Evolutionary conservation across 1,140 invertebrate species (phyloP).

Genomic region (Drosophila asahinai): DNA sequence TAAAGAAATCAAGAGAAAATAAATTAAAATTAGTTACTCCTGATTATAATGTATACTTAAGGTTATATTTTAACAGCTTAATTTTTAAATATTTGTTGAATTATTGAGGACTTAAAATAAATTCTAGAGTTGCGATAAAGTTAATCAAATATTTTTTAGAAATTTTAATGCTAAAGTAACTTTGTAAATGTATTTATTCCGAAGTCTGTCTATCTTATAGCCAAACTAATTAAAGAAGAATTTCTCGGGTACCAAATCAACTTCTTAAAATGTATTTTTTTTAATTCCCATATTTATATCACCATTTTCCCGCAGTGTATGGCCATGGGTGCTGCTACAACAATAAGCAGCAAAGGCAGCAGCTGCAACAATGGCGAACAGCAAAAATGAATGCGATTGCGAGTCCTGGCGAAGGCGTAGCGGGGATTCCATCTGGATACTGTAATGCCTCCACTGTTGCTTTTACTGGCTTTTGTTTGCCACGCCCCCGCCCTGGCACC

Average conservation of each 20-base stretch:
- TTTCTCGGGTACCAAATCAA: neutral
- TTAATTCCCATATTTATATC: neutral
- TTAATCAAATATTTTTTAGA: too few species aligned
- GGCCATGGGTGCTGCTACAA: constrained; percentile 29
- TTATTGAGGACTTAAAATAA: too few species aligned
- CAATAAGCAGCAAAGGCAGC: constrained; percentile 52
- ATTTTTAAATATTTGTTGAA: too few species aligned
- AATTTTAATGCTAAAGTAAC: too few species aligned
- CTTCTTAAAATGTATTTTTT: neutral
- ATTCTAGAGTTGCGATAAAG: too few species aligned
- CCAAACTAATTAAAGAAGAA: neutral
- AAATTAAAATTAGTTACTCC: too few species aligned
- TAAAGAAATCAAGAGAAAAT: too few species aligned
- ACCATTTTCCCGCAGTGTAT: neutral
- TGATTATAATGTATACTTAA: neutral
- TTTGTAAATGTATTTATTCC: too few species aligned
- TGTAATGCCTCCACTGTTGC: constrained; percentile 58
- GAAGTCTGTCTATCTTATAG: too few species aligned
- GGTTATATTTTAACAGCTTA: too few species aligned
- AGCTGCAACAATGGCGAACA: constrained; percentile 72
- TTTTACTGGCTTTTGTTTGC: constrained; percentile 79
- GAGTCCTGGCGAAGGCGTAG: constrained; percentile 21
- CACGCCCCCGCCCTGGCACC: neutral
- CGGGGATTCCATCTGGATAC: neutral
- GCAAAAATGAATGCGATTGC: constrained; percentile 63